phyloP scores from a whole-genome alignment of 2,113 vertebrate genomes.

The Rhinolophus sinicus region DNA sequence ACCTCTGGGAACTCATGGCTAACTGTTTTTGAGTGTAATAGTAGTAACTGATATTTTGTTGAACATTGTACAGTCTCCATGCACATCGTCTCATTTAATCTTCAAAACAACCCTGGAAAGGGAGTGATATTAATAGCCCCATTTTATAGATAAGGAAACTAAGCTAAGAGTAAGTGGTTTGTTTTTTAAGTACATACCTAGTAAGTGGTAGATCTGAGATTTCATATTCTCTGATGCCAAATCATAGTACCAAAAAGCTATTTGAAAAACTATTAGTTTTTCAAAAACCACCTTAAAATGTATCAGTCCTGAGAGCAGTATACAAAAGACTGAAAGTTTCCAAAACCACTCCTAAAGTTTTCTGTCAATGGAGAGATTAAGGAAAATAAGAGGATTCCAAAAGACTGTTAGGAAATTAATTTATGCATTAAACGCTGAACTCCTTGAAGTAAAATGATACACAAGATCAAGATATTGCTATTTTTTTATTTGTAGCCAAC shows the following conservation, averaged over 20 bases:
- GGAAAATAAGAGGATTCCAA: background rate
- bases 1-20: background rate
- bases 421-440: background rate
- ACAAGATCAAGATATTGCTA: conserved; percentile 56
- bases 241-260: background rate
- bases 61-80: background rate
- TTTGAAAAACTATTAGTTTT: background rate
- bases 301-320: background rate
- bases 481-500: conserved; percentile 68
- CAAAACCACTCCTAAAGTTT: conserved; percentile 16
- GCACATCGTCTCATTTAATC: background rate
- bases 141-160: background rate
- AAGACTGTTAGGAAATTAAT: background rate
- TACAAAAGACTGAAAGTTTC: background rate
- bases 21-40: background rate
- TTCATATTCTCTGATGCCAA: conserved; percentile 26
- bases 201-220: background rate
- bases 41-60: background rate
- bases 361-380: background rate
- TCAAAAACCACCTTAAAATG: conserved; percentile 14
- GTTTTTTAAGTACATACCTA: background rate
- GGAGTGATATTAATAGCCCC: background rate
- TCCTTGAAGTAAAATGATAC: conserved; percentile 65
- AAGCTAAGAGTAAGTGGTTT: background rate
- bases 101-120: background rate